Evolutionary conservation across 2,888 invertebrate species (phyloP).

Genomic region (Lydus trimaculatus): DNA sequence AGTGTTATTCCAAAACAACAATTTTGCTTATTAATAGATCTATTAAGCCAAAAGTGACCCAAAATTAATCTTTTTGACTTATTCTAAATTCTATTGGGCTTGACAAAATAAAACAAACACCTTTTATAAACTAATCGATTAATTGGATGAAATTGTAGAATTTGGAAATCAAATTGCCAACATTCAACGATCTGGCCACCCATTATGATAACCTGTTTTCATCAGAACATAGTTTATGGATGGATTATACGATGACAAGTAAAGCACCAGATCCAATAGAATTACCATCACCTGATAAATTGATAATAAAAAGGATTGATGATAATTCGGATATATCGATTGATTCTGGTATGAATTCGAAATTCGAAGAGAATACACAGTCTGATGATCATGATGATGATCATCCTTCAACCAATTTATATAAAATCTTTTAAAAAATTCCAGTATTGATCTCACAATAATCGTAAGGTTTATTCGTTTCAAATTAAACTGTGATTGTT

Average conservation of each 20-base stretch:
- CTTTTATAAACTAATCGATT: not conserved
- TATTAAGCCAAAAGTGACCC: no score
- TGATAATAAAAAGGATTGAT: slow-evolving; percentile 51
- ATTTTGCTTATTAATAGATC: no score
- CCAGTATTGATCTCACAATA: not conserved
- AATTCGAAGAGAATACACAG: slow-evolving; percentile 43
- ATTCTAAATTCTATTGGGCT: no score
- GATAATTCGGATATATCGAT: slow-evolving; percentile 48
- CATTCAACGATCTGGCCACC: not conserved
- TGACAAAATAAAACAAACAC: no score
- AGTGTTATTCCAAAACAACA: no score
- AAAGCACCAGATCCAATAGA: slow-evolving; percentile 56
- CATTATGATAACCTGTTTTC: not conserved
- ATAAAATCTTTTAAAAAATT: not conserved
- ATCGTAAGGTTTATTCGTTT: not conserved
- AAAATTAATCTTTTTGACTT: no score
- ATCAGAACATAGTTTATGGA: not conserved
- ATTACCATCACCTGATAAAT: slow-evolving; percentile 58
- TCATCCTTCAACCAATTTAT: not conserved
- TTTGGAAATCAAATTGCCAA: not conserved
- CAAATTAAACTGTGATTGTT: not conserved
- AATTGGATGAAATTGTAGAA: not conserved
- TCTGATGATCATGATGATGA: slow-evolving; percentile 38
- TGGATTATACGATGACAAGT: not conserved
- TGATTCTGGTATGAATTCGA: slow-evolving; percentile 55